These are phyloP conservation scores for Tribolium freemani DNA, from an alignment of 2,888 invertebrate genomes.

Conservation along the genomic window DNA sequence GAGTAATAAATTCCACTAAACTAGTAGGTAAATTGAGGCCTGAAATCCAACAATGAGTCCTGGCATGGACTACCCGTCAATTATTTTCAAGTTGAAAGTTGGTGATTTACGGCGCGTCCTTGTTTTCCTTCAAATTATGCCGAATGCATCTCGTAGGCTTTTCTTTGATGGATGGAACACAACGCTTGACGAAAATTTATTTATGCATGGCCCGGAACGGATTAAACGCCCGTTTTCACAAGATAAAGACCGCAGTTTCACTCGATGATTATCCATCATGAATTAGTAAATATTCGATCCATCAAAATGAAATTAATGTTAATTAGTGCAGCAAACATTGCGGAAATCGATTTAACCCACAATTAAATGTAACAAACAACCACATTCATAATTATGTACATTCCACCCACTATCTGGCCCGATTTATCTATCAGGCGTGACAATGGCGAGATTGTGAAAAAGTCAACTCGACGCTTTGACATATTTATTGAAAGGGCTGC, in stretches of 20 bases:
- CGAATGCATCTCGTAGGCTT: constrained; percentile 13
- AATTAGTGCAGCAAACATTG: constrained; percentile 4
- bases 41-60: constrained; percentile 18
- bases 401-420: background rate
- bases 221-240: background rate
- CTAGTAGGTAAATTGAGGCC: constrained; percentile 20
- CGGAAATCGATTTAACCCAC: constrained; percentile 2
- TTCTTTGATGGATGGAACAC: constrained; percentile 17
- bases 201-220: background rate
- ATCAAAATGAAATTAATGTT: constrained; percentile 19
- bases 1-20: constrained; percentile 10
- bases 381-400: background rate
- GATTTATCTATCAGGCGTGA: background rate
- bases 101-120: constrained; percentile 17
- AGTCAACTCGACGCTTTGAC: constrained; percentile 12
- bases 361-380: constrained; percentile 1
- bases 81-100: constrained; percentile 31
- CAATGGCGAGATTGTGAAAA: background rate
- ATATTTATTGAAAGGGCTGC: constrained; percentile 10
- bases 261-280: constrained; percentile 8
- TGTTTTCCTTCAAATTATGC: constrained; percentile 13
- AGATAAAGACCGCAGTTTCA: constrained; percentile 4
- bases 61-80: constrained; percentile 16
- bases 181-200: constrained; percentile 9
- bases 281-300: constrained; percentile 3